Evolutionary conservation across 2,113 vertebrate species (phyloP).

Genomic region (Hippopotamus amphibius): DNA sequence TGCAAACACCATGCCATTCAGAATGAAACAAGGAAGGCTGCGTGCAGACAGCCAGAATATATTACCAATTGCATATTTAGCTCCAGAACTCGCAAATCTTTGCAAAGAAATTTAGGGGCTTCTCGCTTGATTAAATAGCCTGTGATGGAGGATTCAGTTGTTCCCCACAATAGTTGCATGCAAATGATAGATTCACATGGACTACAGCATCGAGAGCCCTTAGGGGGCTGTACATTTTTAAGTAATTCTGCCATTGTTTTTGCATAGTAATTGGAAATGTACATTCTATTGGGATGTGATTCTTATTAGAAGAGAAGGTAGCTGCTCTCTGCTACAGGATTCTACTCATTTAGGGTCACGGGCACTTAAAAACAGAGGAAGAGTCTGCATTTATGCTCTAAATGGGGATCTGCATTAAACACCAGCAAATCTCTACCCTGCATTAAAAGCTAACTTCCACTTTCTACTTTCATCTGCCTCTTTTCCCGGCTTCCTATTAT

Average conservation of each 20-base stretch:
- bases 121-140: conserved; percentile 80
- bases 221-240: conserved; percentile 76
- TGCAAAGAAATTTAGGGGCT: conserved; percentile 71
- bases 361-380: conserved; percentile 63
- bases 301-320: conserved; percentile 80
- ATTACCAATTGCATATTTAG: conserved; percentile 74
- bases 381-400: background rate
- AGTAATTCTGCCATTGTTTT: conserved; percentile 81
- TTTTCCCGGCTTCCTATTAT: conserved; percentile 67
- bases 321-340: conserved; percentile 65
- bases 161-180: conserved; percentile 67
- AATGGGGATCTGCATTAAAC: conserved; percentile 30
- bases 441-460: conserved; percentile 1
- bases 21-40: conserved; percentile 58
- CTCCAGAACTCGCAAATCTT: conserved; percentile 59
- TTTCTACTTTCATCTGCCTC: conserved; percentile 36
- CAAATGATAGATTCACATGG: conserved; percentile 74
- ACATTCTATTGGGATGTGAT: conserved; percentile 71
- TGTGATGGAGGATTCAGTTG: conserved; percentile 66
- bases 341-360: conserved; percentile 71
- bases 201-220: conserved; percentile 72
- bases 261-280: conserved; percentile 81
- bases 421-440: background rate
- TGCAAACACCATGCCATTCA: conserved; percentile 65
- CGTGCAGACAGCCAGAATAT: conserved; percentile 65